Percentiles rank a stretch among this genome's conserved stretches.
Conservation (phyloP, 2,888 invertebrate genomes). For the Tinea semifulvella region DNA sequence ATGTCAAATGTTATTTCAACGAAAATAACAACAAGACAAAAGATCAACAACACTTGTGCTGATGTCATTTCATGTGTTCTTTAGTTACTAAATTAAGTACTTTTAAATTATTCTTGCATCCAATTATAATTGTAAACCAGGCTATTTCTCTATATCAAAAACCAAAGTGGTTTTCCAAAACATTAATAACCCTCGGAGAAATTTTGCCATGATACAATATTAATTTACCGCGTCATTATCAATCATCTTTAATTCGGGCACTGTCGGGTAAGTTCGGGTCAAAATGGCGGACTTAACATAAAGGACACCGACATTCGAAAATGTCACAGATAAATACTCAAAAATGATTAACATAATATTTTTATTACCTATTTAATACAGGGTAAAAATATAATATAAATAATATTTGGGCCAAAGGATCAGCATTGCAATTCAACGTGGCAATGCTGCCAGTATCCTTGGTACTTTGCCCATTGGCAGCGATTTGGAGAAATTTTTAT, state of each 20-base stretch:
- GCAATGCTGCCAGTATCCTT: no score
- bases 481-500: no score
- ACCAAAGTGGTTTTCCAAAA: conserved; percentile 4
- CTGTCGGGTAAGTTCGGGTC: not conserved
- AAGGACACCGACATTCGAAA: conserved; percentile 2
- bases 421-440: no score
- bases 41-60: no score
- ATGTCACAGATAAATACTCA: conserved; percentile 1
- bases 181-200: conserved; percentile 15
- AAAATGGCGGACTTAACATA: conserved; percentile 1
- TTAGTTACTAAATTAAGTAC: no score
- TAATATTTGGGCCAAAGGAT: no score
- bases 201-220: conserved; percentile 12
- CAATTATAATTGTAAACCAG: not conserved
- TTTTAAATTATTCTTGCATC: no score
- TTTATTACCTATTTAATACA: not conserved
- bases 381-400: no score
- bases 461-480: no score
- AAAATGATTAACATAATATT: not conserved
- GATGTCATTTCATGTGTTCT: no score
- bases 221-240: conserved; percentile 15
- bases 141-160: conserved; percentile 8
- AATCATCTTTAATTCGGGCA: conserved; percentile 14
- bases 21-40: no score
- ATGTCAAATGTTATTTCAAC: no score